phyloP scores from a whole-genome alignment of 2,888 invertebrate genomes.

The Parnassius orleans region DNA sequence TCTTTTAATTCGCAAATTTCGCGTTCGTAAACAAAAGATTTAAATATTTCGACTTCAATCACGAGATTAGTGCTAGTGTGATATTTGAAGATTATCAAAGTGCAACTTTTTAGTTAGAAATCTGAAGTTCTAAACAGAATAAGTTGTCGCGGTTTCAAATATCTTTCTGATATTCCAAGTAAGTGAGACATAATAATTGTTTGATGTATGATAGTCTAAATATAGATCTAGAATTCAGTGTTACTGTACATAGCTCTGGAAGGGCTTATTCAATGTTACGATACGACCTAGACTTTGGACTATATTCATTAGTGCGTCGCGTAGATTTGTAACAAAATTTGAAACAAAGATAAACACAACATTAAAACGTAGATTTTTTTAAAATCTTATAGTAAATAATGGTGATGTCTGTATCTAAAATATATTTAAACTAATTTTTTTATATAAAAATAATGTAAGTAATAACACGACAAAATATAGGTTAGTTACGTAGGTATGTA shows the following conservation, averaged over 20 bases:
- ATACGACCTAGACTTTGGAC: slow-evolving; percentile 40
- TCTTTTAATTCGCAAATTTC: slow-evolving; percentile 1
- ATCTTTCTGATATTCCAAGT: slow-evolving; percentile 11
- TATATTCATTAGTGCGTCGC: slow-evolving; percentile 10
- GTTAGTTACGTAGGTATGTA: too few species aligned
- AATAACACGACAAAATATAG: too few species aligned
- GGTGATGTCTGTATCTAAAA: too few species aligned
- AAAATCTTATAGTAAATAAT: too few species aligned
- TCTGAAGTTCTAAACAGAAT: slow-evolving; percentile 1
- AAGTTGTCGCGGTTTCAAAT: slow-evolving; percentile 8
- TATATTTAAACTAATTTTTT: too few species aligned
- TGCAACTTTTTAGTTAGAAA: slow-evolving; percentile 19
- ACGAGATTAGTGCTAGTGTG: slow-evolving; percentile 7
- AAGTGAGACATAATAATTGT: slow-evolving; percentile 16
- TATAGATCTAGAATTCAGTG: slow-evolving; percentile 14
- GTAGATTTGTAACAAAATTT: slow-evolving; percentile 16
- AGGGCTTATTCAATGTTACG: slow-evolving; percentile 39
- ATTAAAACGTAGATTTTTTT: too few species aligned
- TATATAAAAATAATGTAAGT: too few species aligned
- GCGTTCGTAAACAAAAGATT: slow-evolving; percentile 13
- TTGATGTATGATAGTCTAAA: slow-evolving; percentile 22
- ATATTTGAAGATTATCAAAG: slow-evolving; percentile 1
- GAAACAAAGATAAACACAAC: background rate
- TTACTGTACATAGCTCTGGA: background rate
- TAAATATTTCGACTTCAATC: background rate